Conservation (phyloP, 2,888 invertebrate species). For the Steinernema carpocapsae region DNA sequence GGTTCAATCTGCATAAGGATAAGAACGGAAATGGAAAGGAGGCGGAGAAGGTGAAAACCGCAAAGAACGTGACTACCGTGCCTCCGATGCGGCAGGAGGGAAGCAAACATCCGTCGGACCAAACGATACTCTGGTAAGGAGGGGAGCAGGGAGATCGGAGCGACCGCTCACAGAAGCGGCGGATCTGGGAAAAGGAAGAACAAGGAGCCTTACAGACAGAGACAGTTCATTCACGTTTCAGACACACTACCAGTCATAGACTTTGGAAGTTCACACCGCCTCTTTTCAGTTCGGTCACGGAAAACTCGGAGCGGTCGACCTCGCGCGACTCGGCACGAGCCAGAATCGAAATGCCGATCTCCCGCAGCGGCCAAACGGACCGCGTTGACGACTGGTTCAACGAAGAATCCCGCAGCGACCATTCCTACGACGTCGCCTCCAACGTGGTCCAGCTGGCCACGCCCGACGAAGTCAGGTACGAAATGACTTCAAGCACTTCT, state of each 20-base stretch:
- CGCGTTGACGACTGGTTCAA: constrained; percentile 46
- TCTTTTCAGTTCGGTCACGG: constrained; percentile 18
- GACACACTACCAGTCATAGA: no score
- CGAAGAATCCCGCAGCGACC: constrained; percentile 43
- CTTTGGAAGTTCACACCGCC: no score
- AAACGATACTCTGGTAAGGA: background rate
- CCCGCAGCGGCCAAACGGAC: constrained; percentile 42
- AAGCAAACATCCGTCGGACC: background rate
- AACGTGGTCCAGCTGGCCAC: constrained; percentile 57
- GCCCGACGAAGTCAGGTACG: constrained; percentile 61
- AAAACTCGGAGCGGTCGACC: constrained; percentile 40
- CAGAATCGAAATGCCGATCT: constrained; percentile 15
- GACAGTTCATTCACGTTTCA: no score
- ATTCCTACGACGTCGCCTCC: constrained; percentile 48
- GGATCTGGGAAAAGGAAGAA: background rate
- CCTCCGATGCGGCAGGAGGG: constrained; percentile 10
- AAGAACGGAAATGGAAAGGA: constrained; percentile 33
- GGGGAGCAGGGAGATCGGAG: no score
- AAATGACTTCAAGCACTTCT: background rate
- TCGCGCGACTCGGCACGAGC: constrained; percentile 32
- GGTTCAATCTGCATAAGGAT: constrained; percentile 8
- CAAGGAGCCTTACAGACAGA: no score
- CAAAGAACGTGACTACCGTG: background rate
- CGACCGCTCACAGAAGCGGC: background rate
- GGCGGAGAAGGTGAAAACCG: background rate